phyloP scores from a whole-genome alignment of 2,888 invertebrate species.

The Heliconius hortense region DNA sequence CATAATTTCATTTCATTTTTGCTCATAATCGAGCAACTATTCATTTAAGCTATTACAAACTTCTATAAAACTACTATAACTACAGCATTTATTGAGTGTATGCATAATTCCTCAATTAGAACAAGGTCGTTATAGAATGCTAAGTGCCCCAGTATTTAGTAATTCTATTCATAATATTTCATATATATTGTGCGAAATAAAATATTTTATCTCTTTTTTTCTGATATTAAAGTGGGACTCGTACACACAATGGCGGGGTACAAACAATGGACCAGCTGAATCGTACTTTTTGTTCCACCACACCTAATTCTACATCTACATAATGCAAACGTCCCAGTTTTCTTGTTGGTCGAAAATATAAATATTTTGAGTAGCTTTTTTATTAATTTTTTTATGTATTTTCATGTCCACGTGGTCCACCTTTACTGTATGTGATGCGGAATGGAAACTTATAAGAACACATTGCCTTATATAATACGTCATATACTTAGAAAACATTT shows the following conservation, averaged over 20 bases:
- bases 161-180: not conserved
- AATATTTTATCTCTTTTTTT: slow-evolving; percentile 28
- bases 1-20: too few species aligned
- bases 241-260: slow-evolving; percentile 35
- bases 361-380: slow-evolving; percentile 41
- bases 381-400: slow-evolving; percentile 33
- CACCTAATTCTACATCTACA: slow-evolving; percentile 47
- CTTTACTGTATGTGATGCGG: not conserved
- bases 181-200: slow-evolving; percentile 21
- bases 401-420: slow-evolving; percentile 12
- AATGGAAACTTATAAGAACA: not conserved
- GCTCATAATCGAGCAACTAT: not conserved
- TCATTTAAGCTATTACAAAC: not conserved
- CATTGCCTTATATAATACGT: not conserved
- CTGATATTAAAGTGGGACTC: slow-evolving; percentile 34
- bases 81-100: not conserved
- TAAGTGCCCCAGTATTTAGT: slow-evolving; percentile 2
- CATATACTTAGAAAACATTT: too few species aligned
- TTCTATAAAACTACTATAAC: not conserved
- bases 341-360: slow-evolving; percentile 32
- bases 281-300: slow-evolving; percentile 47
- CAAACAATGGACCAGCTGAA: slow-evolving; percentile 61
- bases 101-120: not conserved
- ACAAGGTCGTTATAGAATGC: not conserved
- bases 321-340: slow-evolving; percentile 45